Percentiles rank a stretch among this genome's conserved stretches.
phyloP scores from a whole-genome alignment of 2,888 invertebrate genomes.

The Yponomeuta sedellus region DNA sequence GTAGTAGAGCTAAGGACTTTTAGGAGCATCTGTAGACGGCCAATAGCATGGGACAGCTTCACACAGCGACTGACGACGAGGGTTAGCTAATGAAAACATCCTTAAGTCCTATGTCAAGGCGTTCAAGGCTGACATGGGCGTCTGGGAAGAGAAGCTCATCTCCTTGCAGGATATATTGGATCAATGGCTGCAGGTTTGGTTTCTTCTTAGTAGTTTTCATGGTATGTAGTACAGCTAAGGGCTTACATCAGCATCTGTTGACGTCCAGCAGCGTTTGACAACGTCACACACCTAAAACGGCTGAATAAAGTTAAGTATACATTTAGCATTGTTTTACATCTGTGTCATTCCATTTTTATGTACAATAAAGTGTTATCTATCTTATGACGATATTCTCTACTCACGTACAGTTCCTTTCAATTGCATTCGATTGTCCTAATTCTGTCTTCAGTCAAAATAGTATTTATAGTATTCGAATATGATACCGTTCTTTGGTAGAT shows the following conservation, averaged over 20 bases:
- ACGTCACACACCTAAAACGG: too few species aligned
- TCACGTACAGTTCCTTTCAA: too few species aligned
- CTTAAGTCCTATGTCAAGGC: slow-evolving; percentile 95
- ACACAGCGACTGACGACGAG: slow-evolving; percentile 81
- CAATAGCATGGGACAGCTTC: too few species aligned
- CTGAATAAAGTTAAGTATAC: slow-evolving; percentile 38
- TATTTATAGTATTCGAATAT: too few species aligned
- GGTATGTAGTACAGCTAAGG: too few species aligned
- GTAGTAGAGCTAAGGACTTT: not conserved
- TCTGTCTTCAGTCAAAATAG: too few species aligned
- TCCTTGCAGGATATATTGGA: slow-evolving; percentile 96
- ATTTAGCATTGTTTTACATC: too few species aligned
- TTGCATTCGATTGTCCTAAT: too few species aligned
- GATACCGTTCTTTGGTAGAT: too few species aligned
- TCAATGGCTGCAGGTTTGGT: slow-evolving; percentile 88
- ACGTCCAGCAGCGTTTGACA: slow-evolving; percentile 81
- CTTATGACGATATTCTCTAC: too few species aligned
- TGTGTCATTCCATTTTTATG: too few species aligned
- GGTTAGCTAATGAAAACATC: slow-evolving; percentile 88
- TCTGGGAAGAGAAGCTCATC: slow-evolving; percentile 94
- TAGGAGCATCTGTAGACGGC: slow-evolving; percentile 77
- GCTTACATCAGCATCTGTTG: slow-evolving; percentile 60
- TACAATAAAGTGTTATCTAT: too few species aligned
- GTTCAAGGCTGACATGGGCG: slow-evolving; percentile 90
- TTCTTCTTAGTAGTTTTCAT: not conserved